phyloP scores from a whole-genome alignment of 2,888 invertebrate species.

The Metopia argyrocephala region DNA sequence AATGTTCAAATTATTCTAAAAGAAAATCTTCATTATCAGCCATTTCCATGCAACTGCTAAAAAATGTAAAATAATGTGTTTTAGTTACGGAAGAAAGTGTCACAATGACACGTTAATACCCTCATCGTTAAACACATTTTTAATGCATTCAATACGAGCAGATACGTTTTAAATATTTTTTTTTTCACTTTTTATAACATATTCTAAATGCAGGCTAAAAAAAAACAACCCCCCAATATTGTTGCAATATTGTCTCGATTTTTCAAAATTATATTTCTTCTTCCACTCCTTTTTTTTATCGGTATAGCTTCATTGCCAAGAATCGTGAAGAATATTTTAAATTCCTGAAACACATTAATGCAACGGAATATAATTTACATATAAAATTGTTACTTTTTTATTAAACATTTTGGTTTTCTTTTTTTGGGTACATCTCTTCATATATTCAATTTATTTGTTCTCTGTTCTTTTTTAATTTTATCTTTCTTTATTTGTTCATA shows the following conservation, averaged over 20 bases:
- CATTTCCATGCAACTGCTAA: neutral
- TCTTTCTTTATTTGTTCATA: neutral
- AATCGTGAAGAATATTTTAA: slow-evolving; percentile 60
- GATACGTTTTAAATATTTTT: neutral
- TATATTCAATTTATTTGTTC: neutral
- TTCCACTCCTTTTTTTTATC: neutral
- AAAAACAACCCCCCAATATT: neutral
- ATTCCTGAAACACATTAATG: slow-evolving; percentile 70
- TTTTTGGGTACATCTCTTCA: neutral
- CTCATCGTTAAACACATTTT: slow-evolving; percentile 19
- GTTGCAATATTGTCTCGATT: slow-evolving; percentile 4
- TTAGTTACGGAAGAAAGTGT: slow-evolving; percentile 32
- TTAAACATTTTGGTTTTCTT: neutral
- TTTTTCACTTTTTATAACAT: neutral
- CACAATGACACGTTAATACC: slow-evolving; percentile 26
- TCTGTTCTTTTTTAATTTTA: neutral
- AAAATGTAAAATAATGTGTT: neutral
- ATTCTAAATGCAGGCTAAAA: neutral
- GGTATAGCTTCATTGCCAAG: neutral
- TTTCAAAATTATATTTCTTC: neutral
- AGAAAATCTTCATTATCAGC: slow-evolving; percentile 1
- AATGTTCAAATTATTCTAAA: neutral
- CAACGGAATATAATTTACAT: slow-evolving; percentile 62
- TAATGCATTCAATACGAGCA: neutral
- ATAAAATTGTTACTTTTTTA: slow-evolving; percentile 5